Evolutionary conservation across 2,113 vertebrate species (phyloP), one percentile per base, ranked within the genome.

Genomic region (Barbus barbus): DNA sequence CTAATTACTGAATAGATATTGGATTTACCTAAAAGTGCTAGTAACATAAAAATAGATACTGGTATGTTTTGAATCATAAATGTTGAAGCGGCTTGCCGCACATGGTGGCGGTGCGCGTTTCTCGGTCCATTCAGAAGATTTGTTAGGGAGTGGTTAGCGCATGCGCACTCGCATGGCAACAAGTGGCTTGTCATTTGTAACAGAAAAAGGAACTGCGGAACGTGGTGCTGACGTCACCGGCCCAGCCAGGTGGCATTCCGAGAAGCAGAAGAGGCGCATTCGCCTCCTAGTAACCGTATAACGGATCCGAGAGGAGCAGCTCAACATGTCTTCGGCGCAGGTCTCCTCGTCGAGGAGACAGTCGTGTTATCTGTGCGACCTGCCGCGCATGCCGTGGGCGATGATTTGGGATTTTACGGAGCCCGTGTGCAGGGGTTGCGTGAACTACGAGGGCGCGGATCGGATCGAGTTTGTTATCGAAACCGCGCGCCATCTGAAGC

Each of bases 401-500:
- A 41, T 41, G 38, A 41, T 41, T 41, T 41, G 38, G 38, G 38
- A 41, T 41, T 97, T 97, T 92, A 96, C 95, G 18, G 96, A 97
- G 89, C 95, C 96, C 18, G 96, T 97, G 5, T 97, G 96, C 38
- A 41, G 38, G 38, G 38, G 38, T 41, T 41, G 38, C 38, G 38
- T 41, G 83, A 97, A 97, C 90, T 97, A 97, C 86, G 96, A 97
- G 89, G 96, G 96, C 58, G 96, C 96, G 0, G 96, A 97, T 88
- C 95, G 96, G 84, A 94, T 96, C 38, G 96, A 97, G 90, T 96
- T 97, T 63, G 96, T 97, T 33, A 97, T 97, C 88, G 96, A 96
- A 88, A 96, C 96, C 0, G 96, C 96, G 22, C 94, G 96, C 81
- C 96, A 96, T 89, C 88, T 97, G 48, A 96, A 96, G 87, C 94